Evolutionary conservation across 2,113 vertebrate genomes (phyloP).

Genomic region (Dasypus novemcinctus): DNA sequence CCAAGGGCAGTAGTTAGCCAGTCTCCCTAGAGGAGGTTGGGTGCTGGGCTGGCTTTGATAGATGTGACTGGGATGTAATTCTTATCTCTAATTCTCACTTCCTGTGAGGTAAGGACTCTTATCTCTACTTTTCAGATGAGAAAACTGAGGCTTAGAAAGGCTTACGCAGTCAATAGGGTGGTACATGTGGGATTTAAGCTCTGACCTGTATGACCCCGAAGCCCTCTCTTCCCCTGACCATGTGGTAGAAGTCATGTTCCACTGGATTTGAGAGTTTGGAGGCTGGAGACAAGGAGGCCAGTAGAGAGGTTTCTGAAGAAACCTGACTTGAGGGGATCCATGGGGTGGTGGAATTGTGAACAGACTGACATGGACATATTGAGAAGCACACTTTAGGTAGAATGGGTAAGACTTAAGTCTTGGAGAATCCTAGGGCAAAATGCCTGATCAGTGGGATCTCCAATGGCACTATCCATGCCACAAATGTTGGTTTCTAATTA

Average conservation of each 20-base stretch:
- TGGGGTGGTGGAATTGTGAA: not conserved
- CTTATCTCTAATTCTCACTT: not conserved
- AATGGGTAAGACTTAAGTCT: not conserved
- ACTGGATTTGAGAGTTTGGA: not conserved
- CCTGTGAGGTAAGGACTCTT: not conserved
- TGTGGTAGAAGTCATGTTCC: not conserved
- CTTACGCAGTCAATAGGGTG: not conserved
- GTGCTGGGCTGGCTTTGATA: not conserved
- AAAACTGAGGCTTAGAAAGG: not conserved
- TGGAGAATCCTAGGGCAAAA: not conserved
- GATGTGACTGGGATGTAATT: not conserved
- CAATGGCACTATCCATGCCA: not conserved
- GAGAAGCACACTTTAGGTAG: not conserved
- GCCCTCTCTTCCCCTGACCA: not conserved
- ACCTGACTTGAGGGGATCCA: not conserved
- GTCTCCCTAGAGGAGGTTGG: not conserved
- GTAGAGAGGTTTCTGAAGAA: not conserved
- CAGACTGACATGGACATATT: not conserved
- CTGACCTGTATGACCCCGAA: not conserved
- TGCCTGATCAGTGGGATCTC: not conserved
- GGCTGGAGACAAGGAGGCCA: not conserved
- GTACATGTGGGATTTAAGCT: not conserved
- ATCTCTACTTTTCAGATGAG: not conserved
- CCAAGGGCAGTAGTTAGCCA: too few species aligned
- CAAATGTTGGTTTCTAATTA: slow-evolving; percentile 49